Evolutionary conservation across 1,140 invertebrate genomes (phyloP), one percentile per base, ranked within the genome.

Genomic region (Diabrotica virgifera): DNA sequence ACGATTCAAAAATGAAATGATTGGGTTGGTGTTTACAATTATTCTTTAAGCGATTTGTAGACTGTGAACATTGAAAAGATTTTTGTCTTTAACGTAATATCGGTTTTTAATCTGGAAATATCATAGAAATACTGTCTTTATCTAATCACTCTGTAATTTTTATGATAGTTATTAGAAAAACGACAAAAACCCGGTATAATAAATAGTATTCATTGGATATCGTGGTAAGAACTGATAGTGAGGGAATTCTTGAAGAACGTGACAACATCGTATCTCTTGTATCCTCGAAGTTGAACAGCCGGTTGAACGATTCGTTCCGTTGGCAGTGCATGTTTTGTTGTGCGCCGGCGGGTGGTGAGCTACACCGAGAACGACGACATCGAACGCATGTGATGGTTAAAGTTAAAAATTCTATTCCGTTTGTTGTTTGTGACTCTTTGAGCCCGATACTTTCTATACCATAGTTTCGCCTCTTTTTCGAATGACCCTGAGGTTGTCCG

Each of bases 271-370:
- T 10, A 46, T 46, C n/a, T 46, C 40, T 46, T 46, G 40, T 46
- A n/a, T 46, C 40, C 40, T 46, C 40, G 40, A 46, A 24, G 40
- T 46, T 46, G 40, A 46, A 46, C 40, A 46, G 40, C 40, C 40
- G 40, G 40, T 46, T 46, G n/a, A 46, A 46, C 40, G 40, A 24
- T 53, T 13, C 52, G 52, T 57, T 40, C 36, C 55, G 59, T 60
- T 60, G 59, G 36, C 59, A 60, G 50, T 14, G 40, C 40, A 46
- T 46, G 13, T 52, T 52, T 60, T 14, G 46, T 50, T 35, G 38
- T 51, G 59, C 59, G 59, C 59, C 59, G 59, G 50, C 59, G 59
- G 50, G 59, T 60, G 59, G 50, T 46, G 40, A 46, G 40, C 2
- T 10, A n/a, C 40, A 46, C 40, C 6, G 40, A 46, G 40, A 46